These are phyloP conservation scores for Hyla sarda DNA, from an alignment of 2,113 vertebrate genomes.

Conservation along the genomic window DNA sequence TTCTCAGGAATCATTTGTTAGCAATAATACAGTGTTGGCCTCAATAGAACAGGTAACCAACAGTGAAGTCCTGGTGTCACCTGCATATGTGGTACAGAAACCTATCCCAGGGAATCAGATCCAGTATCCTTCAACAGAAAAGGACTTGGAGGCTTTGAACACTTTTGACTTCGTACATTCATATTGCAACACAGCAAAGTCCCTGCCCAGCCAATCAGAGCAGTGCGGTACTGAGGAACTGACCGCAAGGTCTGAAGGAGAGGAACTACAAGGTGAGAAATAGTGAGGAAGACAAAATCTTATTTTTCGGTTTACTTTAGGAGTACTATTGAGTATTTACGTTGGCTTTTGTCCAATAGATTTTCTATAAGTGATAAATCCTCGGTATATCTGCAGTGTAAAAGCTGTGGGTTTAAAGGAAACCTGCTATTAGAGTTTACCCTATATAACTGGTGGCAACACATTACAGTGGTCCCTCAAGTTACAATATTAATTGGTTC, in stretches of 20 bases:
- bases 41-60: neutral
- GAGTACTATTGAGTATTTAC: too few species aligned
- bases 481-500: too few species aligned
- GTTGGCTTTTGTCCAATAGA: too few species aligned
- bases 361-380: too few species aligned
- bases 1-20: neutral
- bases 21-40: neutral
- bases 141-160: neutral
- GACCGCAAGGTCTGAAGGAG: neutral
- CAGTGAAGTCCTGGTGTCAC: neutral
- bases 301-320: too few species aligned
- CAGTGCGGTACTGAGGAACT: conserved; percentile 72
- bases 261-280: neutral
- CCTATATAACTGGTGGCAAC: too few species aligned
- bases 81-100: neutral
- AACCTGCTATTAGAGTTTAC: too few species aligned
- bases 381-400: too few species aligned
- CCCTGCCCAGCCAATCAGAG: conserved; percentile 72
- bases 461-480: too few species aligned
- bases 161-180: conserved; percentile 80
- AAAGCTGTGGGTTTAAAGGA: too few species aligned
- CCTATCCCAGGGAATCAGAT: neutral
- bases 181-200: conserved; percentile 66
- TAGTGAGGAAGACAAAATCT: too few species aligned
- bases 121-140: neutral